phyloP scores from a whole-genome alignment of 1,140 invertebrate species.

The Drosophila sproati region DNA sequence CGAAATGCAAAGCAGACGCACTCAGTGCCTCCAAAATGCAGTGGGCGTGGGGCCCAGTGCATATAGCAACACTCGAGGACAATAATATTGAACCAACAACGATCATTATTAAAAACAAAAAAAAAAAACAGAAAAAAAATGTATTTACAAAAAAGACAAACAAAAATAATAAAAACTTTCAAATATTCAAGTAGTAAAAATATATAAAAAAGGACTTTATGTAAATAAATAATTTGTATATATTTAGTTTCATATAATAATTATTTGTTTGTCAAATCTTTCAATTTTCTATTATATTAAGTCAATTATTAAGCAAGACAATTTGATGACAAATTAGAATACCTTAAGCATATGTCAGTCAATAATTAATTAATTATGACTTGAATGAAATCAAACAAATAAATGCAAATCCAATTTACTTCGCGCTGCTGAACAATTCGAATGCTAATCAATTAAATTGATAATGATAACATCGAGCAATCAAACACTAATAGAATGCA shows the following conservation, averaged over 20 bases:
- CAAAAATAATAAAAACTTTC: too few relatives aligned
- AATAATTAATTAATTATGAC: conserved; percentile 1
- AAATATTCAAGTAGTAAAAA: too few relatives aligned
- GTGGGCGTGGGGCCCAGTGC: not conserved
- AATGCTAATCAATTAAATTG: conserved; percentile 20
- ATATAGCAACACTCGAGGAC: conserved; percentile 14
- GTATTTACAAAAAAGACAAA: not conserved
- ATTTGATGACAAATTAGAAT: not conserved
- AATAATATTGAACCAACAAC: conserved; percentile 10
- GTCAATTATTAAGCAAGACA: not conserved
- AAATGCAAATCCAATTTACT: not conserved
- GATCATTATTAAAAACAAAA: not conserved
- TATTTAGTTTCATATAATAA: too few relatives aligned
- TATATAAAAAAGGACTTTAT: too few relatives aligned
- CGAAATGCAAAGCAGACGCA: conserved; percentile 44
- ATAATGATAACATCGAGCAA: conserved; percentile 18
- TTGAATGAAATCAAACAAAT: conserved; percentile 2
- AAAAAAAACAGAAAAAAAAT: not conserved
- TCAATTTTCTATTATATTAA: not conserved
- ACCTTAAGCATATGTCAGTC: not conserved
- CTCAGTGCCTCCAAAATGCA: conserved; percentile 16
- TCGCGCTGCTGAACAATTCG: conserved; percentile 2
- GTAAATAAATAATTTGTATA: not conserved
- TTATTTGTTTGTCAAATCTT: not conserved
- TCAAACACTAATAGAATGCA: not conserved